These are phyloP conservation scores for Nymphicus hollandicus DNA, from an alignment of 2,113 vertebrate species.

Conservation along the genomic window DNA sequence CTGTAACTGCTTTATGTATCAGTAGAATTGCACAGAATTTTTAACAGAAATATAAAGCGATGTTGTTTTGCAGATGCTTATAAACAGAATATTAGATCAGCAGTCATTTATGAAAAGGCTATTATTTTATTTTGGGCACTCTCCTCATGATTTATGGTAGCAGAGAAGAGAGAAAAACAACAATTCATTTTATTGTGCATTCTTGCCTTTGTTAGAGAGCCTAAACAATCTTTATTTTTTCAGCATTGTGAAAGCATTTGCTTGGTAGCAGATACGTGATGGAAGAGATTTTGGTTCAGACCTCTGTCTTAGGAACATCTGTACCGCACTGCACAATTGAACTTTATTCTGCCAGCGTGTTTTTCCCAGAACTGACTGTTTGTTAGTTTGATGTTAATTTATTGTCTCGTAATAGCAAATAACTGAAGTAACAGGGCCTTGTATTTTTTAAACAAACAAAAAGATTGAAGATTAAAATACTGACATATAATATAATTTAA, in stretches of 20 bases:
- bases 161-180: background rate
- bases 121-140: constrained; percentile 25
- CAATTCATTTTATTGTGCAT: constrained; percentile 21
- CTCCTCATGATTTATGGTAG: constrained; percentile 26
- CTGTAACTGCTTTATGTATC: constrained; percentile 12
- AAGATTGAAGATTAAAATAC: background rate
- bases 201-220: constrained; percentile 2
- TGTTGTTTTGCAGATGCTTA: constrained; percentile 23
- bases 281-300: background rate
- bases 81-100: constrained; percentile 50
- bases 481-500: background rate
- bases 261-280: background rate
- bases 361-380: background rate
- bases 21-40: constrained; percentile 8
- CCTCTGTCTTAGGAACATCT: background rate
- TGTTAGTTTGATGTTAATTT: background rate
- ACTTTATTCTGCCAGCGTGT: background rate
- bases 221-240: background rate
- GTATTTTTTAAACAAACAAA: background rate
- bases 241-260: background rate
- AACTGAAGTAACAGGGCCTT: background rate
- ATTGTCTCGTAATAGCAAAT: background rate
- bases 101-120: constrained; percentile 26
- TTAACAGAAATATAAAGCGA: constrained; percentile 6
- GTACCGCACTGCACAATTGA: background rate